These are phyloP conservation scores for roundworm (Caenorhabditis elegans) DNA, from an alignment of 1,140 invertebrate genomes.

Conservation along the genomic window DNA sequence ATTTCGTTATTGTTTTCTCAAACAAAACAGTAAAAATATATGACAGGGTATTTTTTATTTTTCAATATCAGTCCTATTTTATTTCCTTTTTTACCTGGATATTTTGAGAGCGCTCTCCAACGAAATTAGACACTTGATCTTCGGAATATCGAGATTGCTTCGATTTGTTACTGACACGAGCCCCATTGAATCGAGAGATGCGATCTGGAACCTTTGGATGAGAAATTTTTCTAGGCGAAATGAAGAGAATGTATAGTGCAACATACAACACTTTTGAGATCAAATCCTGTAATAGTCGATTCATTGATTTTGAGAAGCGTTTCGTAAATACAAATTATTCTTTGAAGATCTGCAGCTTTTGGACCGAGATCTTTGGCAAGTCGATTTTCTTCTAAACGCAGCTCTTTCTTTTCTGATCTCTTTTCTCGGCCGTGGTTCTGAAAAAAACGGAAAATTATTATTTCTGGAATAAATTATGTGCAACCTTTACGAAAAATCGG, in stretches of 20 bases:
- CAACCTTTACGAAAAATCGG: background rate
- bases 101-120: background rate
- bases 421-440: slow-evolving; percentile 2
- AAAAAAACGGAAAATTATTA: background rate
- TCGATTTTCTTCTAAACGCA: background rate
- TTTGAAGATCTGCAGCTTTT: background rate
- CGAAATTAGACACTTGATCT: slow-evolving; percentile 18
- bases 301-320: background rate
- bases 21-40: too few relatives aligned
- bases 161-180: background rate
- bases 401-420: background rate
- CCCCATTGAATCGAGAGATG: slow-evolving; percentile 7
- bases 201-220: too few relatives aligned
- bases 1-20: too few relatives aligned
- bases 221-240: too few relatives aligned
- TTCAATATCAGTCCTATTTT: too few relatives aligned
- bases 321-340: slow-evolving; percentile 1
- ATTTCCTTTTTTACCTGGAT: background rate
- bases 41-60: too few relatives aligned
- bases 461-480: too few relatives aligned
- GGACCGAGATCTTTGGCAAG: background rate
- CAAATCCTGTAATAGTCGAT: background rate
- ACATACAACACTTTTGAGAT: slow-evolving; percentile 12
- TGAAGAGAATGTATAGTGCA: too few relatives aligned
- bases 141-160: background rate